Conservation (phyloP, 2,113 vertebrate species). For the Aramus guarauna region DNA sequence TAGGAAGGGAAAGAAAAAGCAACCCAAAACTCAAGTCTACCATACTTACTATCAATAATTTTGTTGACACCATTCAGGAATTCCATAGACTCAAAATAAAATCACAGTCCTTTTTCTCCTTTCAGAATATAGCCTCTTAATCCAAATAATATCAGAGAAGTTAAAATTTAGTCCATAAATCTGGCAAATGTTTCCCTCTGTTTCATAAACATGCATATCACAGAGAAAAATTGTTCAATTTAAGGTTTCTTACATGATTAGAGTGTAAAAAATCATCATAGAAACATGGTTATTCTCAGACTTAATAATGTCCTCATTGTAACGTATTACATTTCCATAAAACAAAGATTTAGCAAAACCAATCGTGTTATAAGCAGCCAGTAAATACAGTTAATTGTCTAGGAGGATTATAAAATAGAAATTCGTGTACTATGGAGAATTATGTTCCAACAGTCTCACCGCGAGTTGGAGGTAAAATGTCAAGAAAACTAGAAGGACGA, state of each 20-base stretch:
- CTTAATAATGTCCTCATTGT: neutral
- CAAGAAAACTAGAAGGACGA: neutral
- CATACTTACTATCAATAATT: slow-evolving; percentile 64
- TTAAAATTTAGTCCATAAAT: slow-evolving; percentile 78
- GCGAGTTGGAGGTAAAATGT: neutral
- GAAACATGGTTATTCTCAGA: neutral
- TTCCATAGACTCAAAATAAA: slow-evolving; percentile 85
- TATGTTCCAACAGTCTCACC: neutral
- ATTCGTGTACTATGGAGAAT: neutral
- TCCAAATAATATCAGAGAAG: slow-evolving; percentile 79
- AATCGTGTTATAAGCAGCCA: neutral
- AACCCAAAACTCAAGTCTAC: slow-evolving; percentile 60
- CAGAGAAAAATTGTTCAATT: slow-evolving; percentile 67
- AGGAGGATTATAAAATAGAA: neutral
- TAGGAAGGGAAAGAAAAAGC: slow-evolving; percentile 32
- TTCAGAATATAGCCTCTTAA: slow-evolving; percentile 78
- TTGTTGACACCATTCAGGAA: slow-evolving; percentile 64
- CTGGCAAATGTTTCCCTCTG: slow-evolving; percentile 65
- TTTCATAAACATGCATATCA: slow-evolving; percentile 73
- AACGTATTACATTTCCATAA: neutral
- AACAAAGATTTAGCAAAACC: neutral
- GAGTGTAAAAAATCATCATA: slow-evolving; percentile 81
- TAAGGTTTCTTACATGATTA: slow-evolving; percentile 70
- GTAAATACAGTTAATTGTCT: neutral
- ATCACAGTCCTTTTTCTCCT: slow-evolving; percentile 90